Conservation (phyloP, 53 echinoderm and acorn worm genomes). For the Apostichopus leukothele region DNA sequence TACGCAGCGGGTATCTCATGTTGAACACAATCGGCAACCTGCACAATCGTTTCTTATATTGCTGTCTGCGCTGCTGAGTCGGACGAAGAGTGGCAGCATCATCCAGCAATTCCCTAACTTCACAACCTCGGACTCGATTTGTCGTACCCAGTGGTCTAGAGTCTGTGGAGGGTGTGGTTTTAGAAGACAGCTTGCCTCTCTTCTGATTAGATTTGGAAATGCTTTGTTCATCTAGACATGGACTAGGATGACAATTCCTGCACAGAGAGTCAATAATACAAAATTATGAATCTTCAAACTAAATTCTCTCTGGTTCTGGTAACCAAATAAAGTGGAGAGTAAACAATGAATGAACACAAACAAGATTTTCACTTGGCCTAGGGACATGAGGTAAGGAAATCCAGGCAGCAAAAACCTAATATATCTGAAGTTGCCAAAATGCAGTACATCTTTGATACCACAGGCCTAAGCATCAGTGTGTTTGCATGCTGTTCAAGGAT, state of each 20-base stretch:
- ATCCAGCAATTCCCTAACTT: slow-evolving; percentile 11
- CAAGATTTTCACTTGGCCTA: no score
- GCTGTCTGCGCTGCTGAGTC: background rate
- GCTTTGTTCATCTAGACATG: background rate
- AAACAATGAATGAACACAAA: no score
- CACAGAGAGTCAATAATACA: background rate
- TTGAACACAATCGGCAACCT: background rate
- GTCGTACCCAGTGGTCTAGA: background rate
- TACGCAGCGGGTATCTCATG: slow-evolving; percentile 27
- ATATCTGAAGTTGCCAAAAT: no score
- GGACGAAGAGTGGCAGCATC: background rate
- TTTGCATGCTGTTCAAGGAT: no score
- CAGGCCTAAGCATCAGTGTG: no score
- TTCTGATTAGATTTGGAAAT: background rate
- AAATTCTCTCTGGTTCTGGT: no score
- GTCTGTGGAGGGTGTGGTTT: background rate
- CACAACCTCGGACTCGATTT: background rate
- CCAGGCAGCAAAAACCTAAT: no score
- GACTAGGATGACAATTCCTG: background rate
- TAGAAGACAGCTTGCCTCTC: background rate
- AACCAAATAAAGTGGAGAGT: no score
- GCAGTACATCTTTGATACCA: no score
- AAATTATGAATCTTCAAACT: no score
- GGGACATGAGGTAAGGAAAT: no score
- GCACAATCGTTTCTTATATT: background rate